A percentile compares a stretch with the other conserved stretches of the same genome.
Conservation (phyloP, 2,888 invertebrate genomes). For the Parapristionchus giblindavisi region DNA sequence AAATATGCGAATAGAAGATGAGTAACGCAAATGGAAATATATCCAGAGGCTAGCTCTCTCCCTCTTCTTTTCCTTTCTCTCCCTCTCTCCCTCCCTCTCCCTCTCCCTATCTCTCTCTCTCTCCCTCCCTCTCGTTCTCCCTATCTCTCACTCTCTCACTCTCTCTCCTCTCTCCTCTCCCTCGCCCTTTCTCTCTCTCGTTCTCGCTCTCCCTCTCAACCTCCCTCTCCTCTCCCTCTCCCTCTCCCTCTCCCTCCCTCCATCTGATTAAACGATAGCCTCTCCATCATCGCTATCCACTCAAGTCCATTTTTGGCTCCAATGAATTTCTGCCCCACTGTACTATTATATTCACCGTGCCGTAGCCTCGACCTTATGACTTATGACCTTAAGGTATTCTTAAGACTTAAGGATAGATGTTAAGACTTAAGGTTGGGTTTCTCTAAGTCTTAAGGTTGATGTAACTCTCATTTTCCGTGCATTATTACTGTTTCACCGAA, state of each 20-base stretch:
- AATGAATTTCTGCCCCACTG: too few species aligned
- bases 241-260: neutral
- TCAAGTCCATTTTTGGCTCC: too few species aligned
- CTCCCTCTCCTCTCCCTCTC: conserved; percentile 25
- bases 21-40: neutral
- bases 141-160: neutral
- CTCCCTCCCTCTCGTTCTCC: neutral
- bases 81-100: neutral
- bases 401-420: too few species aligned
- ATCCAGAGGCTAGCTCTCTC: neutral
- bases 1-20: neutral
- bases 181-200: neutral
- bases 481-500: too few species aligned
- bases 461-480: too few species aligned
- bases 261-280: neutral
- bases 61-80: neutral
- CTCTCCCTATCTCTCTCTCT: neutral
- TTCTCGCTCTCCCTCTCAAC: conserved; percentile 10
- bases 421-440: too few species aligned
- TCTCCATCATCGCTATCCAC: neutral
- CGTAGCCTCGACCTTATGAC: too few species aligned
- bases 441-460: too few species aligned
- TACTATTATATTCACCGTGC: too few species aligned
- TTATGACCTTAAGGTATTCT: too few species aligned
- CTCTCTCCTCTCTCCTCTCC: neutral